A percentile compares a stretch with the other conserved stretches of the same genome.
These are phyloP conservation scores for Psittacula echo DNA, from an alignment of 2,797 vertebrate species.

Conservation along the genomic window DNA sequence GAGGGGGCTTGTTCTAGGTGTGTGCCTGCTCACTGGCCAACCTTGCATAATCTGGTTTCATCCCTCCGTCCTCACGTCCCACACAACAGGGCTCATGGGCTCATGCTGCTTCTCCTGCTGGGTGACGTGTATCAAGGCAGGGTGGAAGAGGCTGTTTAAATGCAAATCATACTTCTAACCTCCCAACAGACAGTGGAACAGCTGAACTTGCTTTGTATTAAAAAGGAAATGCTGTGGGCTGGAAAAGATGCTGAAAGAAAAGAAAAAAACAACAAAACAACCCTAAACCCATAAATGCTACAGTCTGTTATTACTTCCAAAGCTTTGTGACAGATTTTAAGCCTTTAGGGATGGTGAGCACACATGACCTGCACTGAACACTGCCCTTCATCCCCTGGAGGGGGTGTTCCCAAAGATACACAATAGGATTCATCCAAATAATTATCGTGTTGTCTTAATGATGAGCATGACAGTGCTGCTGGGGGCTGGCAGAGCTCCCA, in stretches of 20 bases:
- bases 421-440: not conserved
- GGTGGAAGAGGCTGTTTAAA: not conserved
- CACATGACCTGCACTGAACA: accelerated
- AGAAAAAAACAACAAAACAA: not conserved
- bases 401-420: accelerated
- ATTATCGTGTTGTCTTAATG: accelerated
- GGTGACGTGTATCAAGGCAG: accelerated
- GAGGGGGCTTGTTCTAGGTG: not conserved
- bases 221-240: not conserved
- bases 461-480: not conserved
- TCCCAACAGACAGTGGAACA: not conserved
- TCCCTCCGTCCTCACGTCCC: not conserved
- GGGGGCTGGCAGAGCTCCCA: not conserved
- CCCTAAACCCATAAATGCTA: not conserved
- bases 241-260: not conserved
- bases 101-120: not conserved
- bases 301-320: not conserved
- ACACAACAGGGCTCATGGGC: accelerated
- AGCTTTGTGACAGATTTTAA: not conserved
- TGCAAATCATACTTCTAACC: not conserved
- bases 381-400: not conserved
- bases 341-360: not conserved
- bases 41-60: not conserved
- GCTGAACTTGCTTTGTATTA: not conserved
- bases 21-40: not conserved